Evolutionary conservation across 2,888 invertebrate species (phyloP), one percentile per base, ranked within the genome.

Genomic region (Teleogryllus oceanicus): DNA sequence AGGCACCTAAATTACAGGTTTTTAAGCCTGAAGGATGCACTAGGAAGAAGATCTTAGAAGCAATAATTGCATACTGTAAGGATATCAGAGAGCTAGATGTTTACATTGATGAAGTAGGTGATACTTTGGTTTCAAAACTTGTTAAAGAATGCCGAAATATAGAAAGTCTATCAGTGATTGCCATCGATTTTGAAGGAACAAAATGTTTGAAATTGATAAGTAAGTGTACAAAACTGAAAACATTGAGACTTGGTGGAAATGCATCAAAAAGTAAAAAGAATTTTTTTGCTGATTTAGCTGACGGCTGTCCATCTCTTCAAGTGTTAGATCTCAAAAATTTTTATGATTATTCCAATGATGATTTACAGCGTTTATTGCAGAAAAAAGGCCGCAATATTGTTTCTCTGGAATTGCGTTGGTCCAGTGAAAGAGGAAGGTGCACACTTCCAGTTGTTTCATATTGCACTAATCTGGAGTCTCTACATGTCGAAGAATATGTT

Each of bases 331-430:
- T 62, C 16, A 62, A 62, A 11, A 62, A 62, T 62, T 62, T 62
- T 62, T 62, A 62, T n/a, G 62, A 62, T 62, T 62, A 62, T n/a
- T 62, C 62, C n/a, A 62, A 62, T 62, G 62, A 62, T 62, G 62
- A 62, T 62, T 62, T 62, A 13, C 16, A 62, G n/a, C n/a, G 13
- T 62, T 62, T 62, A n/a, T 62, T 62, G n/a, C 62, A n/a, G n/a
- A 62, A 62, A n/a, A 62, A 62, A 62, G n/a, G 62, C 12, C 16
- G n/a, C 11, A 62, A 62, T 18, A 62, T 62, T 18, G 8, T n/a
- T 62, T 62, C 62, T 62, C n/a, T 62, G 62, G 13, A 62, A 18
- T 62, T 62, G 62, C 13, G 62, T 13, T 62, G 62, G 62, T 62
- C 62, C n/a, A 62, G 62, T 62, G 62, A 62, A n/a, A 62, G 62